Percentiles rank a stretch among this genome's conserved stretches.
phyloP scores from a whole-genome alignment of 2,888 invertebrate species.

The Drosophila merina region DNA sequence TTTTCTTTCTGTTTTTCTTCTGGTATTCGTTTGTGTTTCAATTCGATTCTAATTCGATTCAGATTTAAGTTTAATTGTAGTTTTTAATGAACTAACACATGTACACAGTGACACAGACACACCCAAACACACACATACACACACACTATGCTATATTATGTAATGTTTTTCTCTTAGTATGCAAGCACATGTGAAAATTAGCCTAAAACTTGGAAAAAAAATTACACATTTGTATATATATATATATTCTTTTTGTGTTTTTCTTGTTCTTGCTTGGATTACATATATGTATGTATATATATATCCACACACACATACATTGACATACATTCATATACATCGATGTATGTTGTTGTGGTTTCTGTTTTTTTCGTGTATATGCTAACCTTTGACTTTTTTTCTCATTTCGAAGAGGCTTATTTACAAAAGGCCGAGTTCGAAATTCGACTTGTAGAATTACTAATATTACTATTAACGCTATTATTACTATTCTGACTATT shows the following conservation, averaged over 20 bases:
- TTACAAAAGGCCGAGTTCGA: constrained; percentile 81
- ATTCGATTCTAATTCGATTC: constrained; percentile 9
- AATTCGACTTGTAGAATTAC: constrained; percentile 79
- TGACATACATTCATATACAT: not conserved
- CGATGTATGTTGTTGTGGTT: not conserved
- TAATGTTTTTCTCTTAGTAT: constrained; percentile 24
- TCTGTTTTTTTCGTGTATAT: constrained; percentile 41
- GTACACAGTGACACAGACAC: not conserved
- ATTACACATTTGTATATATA: constrained; percentile 24
- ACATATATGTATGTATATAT: constrained; percentile 1
- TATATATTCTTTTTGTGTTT: constrained; percentile 4
- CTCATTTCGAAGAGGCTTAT: constrained; percentile 81
- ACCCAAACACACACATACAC: not conserved
- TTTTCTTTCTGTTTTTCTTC: not conserved
- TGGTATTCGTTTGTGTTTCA: constrained; percentile 4
- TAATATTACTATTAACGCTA: constrained; percentile 72
- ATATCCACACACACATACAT: constrained; percentile 2
- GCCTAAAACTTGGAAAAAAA: constrained; percentile 37
- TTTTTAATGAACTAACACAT: constrained; percentile 12
- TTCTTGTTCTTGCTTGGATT: not conserved
- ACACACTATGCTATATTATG: constrained; percentile 3
- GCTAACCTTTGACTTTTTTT: constrained; percentile 76
- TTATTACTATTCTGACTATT: constrained; percentile 47
- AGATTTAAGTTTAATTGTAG: not conserved
- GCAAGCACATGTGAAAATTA: constrained; percentile 48